Evolutionary conservation across 2,888 invertebrate genomes (phyloP).

Genomic region (Aelia acuminata): DNA sequence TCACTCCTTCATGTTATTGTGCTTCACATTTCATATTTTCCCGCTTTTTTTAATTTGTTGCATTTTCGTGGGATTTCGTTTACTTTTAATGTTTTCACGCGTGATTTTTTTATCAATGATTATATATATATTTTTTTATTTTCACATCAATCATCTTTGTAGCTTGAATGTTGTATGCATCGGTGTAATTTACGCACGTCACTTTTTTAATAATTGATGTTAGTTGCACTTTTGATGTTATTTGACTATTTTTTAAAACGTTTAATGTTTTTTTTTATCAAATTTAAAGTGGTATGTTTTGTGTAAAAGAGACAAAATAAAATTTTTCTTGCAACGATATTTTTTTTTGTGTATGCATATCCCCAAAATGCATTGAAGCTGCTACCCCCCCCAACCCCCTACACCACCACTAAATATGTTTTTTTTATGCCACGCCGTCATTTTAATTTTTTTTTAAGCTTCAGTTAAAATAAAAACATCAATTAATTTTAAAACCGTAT

Average conservation of each 20-base stretch:
- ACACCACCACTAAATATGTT: too few relatives aligned
- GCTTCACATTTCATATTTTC: background rate
- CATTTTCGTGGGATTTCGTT: background rate
- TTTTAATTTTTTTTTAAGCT: too few relatives aligned
- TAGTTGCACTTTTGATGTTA: slow-evolving; percentile 15
- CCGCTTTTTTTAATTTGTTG: background rate
- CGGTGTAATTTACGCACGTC: background rate
- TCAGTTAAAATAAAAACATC: too few relatives aligned
- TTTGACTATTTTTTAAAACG: background rate
- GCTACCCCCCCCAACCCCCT: too few relatives aligned
- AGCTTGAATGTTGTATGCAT: slow-evolving; percentile 10
- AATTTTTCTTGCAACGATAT: background rate
- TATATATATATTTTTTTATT: background rate
- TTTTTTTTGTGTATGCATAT: background rate
- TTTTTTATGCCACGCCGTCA: too few relatives aligned
- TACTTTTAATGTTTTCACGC: background rate
- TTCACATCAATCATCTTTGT: background rate
- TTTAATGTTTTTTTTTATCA: background rate
- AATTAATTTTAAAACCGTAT: too few relatives aligned
- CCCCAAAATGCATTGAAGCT: too few relatives aligned
- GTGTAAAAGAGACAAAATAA: background rate
- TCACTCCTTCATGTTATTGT: background rate
- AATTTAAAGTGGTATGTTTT: background rate
- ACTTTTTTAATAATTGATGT: background rate
- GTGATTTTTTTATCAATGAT: background rate